A percentile compares a stretch with the other conserved stretches of the same genome.
These are phyloP conservation scores for Aphaenogaster floridana DNA, from an alignment of 1,140 invertebrate genomes.

Conservation along the genomic window DNA sequence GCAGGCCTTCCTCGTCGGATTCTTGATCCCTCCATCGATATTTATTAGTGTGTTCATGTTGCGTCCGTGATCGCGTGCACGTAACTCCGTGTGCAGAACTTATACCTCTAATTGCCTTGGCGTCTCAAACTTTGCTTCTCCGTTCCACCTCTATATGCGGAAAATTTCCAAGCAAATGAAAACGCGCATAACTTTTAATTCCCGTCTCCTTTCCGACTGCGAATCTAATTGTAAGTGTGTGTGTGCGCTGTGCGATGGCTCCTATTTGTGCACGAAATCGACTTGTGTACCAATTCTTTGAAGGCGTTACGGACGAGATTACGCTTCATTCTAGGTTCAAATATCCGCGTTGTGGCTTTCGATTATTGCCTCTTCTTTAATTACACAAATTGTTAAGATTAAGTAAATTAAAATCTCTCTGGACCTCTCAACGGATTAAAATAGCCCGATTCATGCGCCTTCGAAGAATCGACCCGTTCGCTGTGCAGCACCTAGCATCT, in stretches of 20 bases:
- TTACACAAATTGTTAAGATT: neutral
- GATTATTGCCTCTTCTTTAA: neutral
- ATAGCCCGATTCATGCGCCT: neutral
- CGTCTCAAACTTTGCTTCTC: conserved; percentile 9
- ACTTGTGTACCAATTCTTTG: conserved; percentile 54
- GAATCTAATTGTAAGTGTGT: conserved; percentile 35
- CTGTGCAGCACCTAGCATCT: neutral
- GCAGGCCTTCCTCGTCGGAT: neutral
- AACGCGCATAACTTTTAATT: conserved; percentile 65
- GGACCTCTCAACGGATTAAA: neutral
- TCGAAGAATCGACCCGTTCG: conserved; percentile 4
- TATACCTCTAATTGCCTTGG: conserved; percentile 50
- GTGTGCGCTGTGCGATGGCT: conserved; percentile 14
- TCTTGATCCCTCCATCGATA: neutral
- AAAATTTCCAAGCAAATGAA: conserved; percentile 33
- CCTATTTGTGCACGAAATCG: conserved; percentile 53
- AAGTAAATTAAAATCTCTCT: neutral
- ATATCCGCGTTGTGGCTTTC: neutral
- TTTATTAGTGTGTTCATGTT: conserved; percentile 26
- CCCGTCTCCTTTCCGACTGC: conserved; percentile 12
- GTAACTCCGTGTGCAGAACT: conserved; percentile 31
- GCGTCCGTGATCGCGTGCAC: neutral
- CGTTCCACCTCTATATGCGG: neutral
- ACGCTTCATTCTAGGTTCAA: neutral
- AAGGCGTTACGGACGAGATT: conserved; percentile 23